Percentiles rank a stretch among this genome's conserved stretches.
phyloP scores from a whole-genome alignment of 2,888 invertebrate species.

The Pristionchus mayeri region DNA sequence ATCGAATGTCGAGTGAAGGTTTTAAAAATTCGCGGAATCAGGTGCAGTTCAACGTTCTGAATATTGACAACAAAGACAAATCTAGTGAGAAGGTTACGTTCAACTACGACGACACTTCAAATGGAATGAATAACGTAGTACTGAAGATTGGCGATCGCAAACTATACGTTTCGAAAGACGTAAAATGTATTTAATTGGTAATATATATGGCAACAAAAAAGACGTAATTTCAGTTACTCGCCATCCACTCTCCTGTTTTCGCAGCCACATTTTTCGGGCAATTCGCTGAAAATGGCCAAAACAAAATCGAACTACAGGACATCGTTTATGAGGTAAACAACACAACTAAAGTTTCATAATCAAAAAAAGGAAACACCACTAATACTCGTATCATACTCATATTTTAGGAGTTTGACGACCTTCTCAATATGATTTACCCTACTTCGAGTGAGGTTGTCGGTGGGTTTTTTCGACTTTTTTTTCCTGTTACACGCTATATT shows the following conservation, averaged over 20 bases:
- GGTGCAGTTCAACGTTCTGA: neutral
- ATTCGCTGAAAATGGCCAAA: neutral
- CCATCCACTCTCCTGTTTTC: neutral
- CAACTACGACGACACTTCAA: neutral
- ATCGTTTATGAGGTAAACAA: no score
- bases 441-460: neutral
- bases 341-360: no score
- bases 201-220: neutral
- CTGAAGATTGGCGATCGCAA: neutral
- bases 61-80: neutral
- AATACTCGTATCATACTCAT: no score
- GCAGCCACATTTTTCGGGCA: neutral
- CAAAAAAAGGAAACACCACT: no score
- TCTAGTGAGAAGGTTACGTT: neutral
- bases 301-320: neutral
- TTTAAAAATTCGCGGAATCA: neutral
- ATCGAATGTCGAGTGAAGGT: neutral
- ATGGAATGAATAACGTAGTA: neutral
- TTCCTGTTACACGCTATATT: neutral
- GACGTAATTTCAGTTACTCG: neutral
- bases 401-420: neutral
- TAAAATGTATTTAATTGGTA: neutral
- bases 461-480: neutral
- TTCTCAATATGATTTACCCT: neutral
- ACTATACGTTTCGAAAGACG: neutral